Base-by-base conservation (phyloP, 2,888 invertebrate species). In the Yponomeuta sedellus region DNA sequence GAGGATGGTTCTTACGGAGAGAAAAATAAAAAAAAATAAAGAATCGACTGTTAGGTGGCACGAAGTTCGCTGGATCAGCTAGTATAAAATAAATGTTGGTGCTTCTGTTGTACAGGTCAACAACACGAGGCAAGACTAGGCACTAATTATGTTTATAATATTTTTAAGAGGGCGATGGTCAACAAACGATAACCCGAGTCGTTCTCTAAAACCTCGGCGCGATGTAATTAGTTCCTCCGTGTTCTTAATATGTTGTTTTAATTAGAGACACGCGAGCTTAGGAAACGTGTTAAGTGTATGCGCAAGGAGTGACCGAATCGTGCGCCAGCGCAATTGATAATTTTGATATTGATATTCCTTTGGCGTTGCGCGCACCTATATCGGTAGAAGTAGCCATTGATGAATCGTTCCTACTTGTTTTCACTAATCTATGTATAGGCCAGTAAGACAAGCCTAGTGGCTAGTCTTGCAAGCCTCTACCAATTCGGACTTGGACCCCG, bases 201-300 rank as follows among this genome's bases (percentile, higher is more conserved):
- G 66, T 64, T 68, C 68, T 64, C 67, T 63, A 63, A 63, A 63
- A 63, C 63, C 63, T 63, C 63, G 63, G 44, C 44, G 19, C 20
- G n/a, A 25, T 40, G 20, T 34, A 63, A 63, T 63, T 63, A 63
- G 44, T 63, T 66, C 66, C 61, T 22, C 57, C 44, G 66, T 66
- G 68, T 67, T 65, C 69, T 68, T 73, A 75, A 80, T 77, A 78
- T 74, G 75, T 77, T 75, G 76, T 70, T 76, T 75, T 81, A 79
- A 83, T 84, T 83, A 83, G 69, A 65, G 70, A 69, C 85, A 85
- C 82, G 85, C 82, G 74, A 82, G 72, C 71, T 74, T 72, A 73
- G 67, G 76, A 75, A 74, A 73, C 69, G 61, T 66, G 65, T 59
- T 40, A 44, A 44, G 44, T 28, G 40, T 63, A 44, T 44, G 63